A percentile compares a stretch with the other conserved stretches of the same genome.
These are phyloP conservation scores for Diachrysia chrysitis DNA, from an alignment of 2,888 invertebrate genomes.

Conservation along the genomic window DNA sequence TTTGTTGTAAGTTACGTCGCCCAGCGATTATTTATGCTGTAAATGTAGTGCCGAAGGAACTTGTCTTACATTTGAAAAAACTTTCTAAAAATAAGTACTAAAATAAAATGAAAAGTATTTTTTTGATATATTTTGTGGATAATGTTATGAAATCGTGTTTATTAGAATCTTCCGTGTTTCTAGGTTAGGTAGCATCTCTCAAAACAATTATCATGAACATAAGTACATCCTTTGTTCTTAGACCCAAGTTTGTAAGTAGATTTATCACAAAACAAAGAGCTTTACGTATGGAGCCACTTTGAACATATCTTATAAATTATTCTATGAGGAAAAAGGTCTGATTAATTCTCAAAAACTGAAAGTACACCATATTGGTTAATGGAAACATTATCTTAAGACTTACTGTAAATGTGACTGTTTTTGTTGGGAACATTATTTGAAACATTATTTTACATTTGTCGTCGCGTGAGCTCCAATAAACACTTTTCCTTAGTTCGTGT, in stretches of 20 bases:
- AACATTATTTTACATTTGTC: background rate
- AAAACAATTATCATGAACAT: background rate
- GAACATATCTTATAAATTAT: constrained; percentile 43
- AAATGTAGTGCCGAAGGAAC: too few relatives aligned
- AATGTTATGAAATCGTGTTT: too few relatives aligned
- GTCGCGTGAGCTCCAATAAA: background rate
- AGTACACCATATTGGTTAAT: constrained; percentile 10
- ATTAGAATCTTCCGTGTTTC: too few relatives aligned
- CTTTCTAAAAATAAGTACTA: too few relatives aligned
- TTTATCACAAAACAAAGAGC: constrained; percentile 12
- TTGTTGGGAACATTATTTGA: background rate
- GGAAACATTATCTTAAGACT: background rate
- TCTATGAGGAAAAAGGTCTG: constrained; percentile 14
- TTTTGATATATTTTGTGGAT: too few relatives aligned
- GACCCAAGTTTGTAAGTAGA: background rate
- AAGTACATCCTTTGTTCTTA: background rate
- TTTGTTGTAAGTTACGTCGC: too few relatives aligned
- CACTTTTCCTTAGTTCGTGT: too few relatives aligned
- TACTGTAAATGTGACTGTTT: background rate
- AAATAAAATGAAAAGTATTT: too few relatives aligned
- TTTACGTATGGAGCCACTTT: constrained; percentile 32
- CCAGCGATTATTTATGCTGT: too few relatives aligned
- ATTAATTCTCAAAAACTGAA: constrained; percentile 22
- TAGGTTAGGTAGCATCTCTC: background rate
- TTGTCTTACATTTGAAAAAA: too few relatives aligned